Evolutionary conservation across 2,888 invertebrate species (phyloP).

Genomic region (Oxytorus armatus): DNA sequence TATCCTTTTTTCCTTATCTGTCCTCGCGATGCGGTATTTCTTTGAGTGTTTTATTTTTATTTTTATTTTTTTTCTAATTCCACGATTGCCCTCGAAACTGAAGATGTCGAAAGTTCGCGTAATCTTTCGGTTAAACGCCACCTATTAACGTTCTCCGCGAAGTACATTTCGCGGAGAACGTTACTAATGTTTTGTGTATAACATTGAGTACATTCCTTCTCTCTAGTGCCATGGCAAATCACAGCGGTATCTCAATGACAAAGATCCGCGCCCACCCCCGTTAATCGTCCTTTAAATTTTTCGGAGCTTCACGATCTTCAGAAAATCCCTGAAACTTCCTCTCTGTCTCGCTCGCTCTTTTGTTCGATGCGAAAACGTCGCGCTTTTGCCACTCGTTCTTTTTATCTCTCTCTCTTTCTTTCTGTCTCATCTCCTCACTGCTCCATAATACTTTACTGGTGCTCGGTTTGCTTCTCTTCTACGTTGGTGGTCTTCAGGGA

Average conservation of each 20-base stretch:
- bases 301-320: constrained; percentile 44
- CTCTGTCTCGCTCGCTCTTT: constrained; percentile 25
- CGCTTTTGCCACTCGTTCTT: constrained; percentile 52
- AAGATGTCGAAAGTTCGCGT: constrained; percentile 33
- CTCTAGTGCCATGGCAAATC: constrained; percentile 31
- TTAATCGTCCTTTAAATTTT: constrained; percentile 62
- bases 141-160: constrained; percentile 50
- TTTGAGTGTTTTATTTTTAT: background rate
- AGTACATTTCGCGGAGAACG: constrained; percentile 30
- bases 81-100: background rate
- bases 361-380: constrained; percentile 69
- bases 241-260: constrained; percentile 62
- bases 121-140: constrained; percentile 40
- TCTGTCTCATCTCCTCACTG: constrained; percentile 21
- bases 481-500: constrained; percentile 67
- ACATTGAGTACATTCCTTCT: constrained; percentile 42
- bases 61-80: constrained; percentile 10
- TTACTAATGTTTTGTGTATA: constrained; percentile 14
- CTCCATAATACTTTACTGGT: constrained; percentile 56
- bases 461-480: constrained; percentile 55
- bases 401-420: no score
- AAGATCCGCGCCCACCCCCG: constrained; percentile 3
- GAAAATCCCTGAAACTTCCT: constrained; percentile 37
- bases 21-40: background rate
- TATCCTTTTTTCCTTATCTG: constrained; percentile 8